Evolutionary conservation across 2,797 vertebrate species (phyloP), one percentile per base, ranked within the genome.

Genomic region (Sparus aurata): DNA sequence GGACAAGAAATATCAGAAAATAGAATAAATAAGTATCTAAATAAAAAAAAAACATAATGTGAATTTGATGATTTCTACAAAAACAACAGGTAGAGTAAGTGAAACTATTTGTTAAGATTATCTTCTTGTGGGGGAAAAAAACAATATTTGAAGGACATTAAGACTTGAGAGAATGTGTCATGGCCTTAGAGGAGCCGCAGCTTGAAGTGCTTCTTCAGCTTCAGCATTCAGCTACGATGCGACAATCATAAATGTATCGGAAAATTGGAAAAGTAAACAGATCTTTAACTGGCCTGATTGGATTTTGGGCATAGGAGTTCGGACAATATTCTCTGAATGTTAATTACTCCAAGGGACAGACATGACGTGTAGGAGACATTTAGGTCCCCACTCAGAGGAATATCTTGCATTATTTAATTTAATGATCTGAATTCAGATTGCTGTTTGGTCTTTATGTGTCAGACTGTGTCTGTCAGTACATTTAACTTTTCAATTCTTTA

Each of bases 331-430:
- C 3, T 59, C n/a, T 70, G 66, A 65, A 60, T 53, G 1, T 27
- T 70, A 65, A 70, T 75, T 53, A n/a, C 38, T 20, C 43, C 3
- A 65, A 49, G 13, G 55, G 38, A 43, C 43, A 30, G 41, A n/a
- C 27, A 5, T 53, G 38, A 54, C 3, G 18, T 38, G 46, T 16
- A 17, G 53, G 34, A 23, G 60, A 73, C 55, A 62, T 54, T 79
- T 22, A 52, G 66, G 50, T 25, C 47, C 38, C 17, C 47, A 41
- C 12, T 59, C 65, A 53, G 59, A 54, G 47, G 67, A 66, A 43
- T 11, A 27, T 15, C 18, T 49, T 75, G 49, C 55, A 81, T 81
- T 71, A 71, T 66, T 67, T 54, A 76, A 25, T 27, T 59, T 65
- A 70, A 70, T 49, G 23, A 47, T 60, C 47, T 49, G 49, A 60